Percentiles rank a stretch among this genome's conserved stretches.
These are phyloP conservation scores for Helicolenus hilgendorfi DNA, from an alignment of 2,797 vertebrate genomes.

Conservation along the genomic window DNA sequence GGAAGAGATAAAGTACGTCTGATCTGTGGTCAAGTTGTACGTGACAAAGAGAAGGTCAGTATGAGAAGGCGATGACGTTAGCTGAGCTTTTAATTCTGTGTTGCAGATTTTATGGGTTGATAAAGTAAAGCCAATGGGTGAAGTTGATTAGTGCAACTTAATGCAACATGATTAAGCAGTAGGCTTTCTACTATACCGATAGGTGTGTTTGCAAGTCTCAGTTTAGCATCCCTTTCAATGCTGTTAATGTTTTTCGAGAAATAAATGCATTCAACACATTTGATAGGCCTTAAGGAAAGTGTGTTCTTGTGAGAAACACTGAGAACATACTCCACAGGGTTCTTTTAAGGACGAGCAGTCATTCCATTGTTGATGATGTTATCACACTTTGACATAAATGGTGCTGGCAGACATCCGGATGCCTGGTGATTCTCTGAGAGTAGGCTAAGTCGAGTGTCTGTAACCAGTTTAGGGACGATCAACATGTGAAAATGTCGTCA, in stretches of 20 bases:
- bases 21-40: background rate
- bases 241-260: background rate
- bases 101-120: background rate
- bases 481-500: constrained; percentile 4
- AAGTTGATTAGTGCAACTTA: background rate
- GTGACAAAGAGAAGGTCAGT: background rate
- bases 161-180: background rate
- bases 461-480: constrained; percentile 34
- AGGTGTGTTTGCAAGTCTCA: background rate
- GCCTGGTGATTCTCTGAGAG: background rate
- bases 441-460: background rate
- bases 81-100: background rate
- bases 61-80: background rate
- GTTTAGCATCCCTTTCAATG: background rate
- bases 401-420: background rate
- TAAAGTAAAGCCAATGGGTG: background rate
- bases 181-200: background rate
- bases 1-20: background rate
- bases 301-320: background rate
- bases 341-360: background rate
- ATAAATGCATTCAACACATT: background rate
- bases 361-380: background rate
- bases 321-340: background rate
- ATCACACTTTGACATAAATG: background rate
- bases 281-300: background rate